Percentiles rank a stretch among this genome's conserved stretches.
phyloP scores from a whole-genome alignment of 2,797 vertebrate genomes.

The Centroberyx gerrardi region DNA sequence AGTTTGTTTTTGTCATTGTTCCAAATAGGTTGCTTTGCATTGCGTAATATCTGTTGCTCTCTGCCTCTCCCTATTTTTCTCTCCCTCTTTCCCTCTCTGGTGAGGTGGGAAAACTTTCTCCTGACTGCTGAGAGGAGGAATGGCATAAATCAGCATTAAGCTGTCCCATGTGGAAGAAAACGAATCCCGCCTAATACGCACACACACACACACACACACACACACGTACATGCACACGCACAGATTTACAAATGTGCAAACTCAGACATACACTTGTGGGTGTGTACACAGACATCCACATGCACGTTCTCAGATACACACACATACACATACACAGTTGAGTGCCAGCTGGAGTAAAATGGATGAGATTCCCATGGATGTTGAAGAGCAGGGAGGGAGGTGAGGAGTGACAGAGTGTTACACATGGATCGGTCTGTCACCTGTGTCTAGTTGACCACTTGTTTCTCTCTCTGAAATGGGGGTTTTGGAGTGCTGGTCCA shows the following conservation, averaged over 20 bases:
- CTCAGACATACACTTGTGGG: background rate
- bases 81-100: constrained; percentile 9
- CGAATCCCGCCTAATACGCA: constrained; percentile 4
- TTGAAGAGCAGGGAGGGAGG: background rate
- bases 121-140: constrained; percentile 23
- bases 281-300: background rate
- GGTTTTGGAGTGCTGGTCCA: no score
- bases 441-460: no score
- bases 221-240: background rate
- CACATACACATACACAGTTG: background rate
- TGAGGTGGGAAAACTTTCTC: constrained; percentile 19
- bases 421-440: background rate
- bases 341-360: no score
- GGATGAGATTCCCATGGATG: no score
- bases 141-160: constrained; percentile 39
- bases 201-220: constrained; percentile 1
- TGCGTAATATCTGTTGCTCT: constrained; percentile 14
- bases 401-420: background rate
- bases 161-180: constrained; percentile 23
- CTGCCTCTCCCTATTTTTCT: constrained; percentile 4
- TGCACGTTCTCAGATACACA: background rate
- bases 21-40: constrained; percentile 7
- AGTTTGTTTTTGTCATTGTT: constrained; percentile 1
- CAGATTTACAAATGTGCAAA: background rate
- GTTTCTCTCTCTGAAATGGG: no score